A percentile compares a stretch with the other conserved stretches of the same genome.
These are phyloP conservation scores for Hapalemur alaotrensis DNA, from an alignment of 2,797 vertebrate genomes.

Conservation along the genomic window DNA sequence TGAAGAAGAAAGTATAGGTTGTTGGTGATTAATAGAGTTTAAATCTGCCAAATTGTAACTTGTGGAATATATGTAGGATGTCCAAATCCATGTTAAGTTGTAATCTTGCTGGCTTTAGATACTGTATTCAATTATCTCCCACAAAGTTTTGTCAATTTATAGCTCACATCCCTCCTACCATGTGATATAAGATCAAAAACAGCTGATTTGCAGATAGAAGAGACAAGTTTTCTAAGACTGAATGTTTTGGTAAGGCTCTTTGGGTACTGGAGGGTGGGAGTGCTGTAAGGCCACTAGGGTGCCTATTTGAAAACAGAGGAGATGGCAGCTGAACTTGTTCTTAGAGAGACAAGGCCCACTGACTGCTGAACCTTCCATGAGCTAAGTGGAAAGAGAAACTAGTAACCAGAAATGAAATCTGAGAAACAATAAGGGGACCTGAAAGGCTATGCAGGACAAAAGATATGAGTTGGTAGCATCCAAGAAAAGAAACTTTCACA, in stretches of 20 bases:
- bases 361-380: not conserved
- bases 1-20: not conserved
- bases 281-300: not conserved
- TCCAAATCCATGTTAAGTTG: not conserved
- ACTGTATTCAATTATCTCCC: not conserved
- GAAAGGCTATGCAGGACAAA: not conserved
- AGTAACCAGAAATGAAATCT: not conserved
- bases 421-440: not conserved
- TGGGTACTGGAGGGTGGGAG: fast-evolving
- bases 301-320: not conserved
- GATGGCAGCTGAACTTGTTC: not conserved
- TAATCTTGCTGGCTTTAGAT: not conserved
- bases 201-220: not conserved
- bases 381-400: not conserved
- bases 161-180: not conserved
- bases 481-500: not conserved
- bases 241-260: not conserved
- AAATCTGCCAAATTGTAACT: not conserved
- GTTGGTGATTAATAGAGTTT: not conserved
- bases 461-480: not conserved
- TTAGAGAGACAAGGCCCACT: not conserved
- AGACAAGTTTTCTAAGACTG: not conserved
- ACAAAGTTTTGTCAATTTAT: not conserved
- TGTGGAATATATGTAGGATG: not conserved
- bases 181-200: not conserved